phyloP scores from a whole-genome alignment of 2,797 vertebrate genomes.

The Oreonectes daqikongensis region DNA sequence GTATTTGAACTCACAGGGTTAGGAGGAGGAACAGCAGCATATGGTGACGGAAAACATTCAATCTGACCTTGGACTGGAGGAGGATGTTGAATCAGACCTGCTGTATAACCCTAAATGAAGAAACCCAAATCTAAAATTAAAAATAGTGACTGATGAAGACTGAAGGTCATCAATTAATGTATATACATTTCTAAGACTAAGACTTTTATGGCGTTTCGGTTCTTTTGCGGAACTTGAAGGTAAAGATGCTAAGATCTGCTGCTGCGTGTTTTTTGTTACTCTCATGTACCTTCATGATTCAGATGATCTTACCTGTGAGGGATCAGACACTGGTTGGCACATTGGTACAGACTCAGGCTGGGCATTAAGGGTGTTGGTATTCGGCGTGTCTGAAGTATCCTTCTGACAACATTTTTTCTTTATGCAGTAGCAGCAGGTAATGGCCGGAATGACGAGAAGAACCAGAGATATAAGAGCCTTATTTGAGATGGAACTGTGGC shows the following conservation, averaged over 20 bases:
- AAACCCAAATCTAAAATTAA: neutral
- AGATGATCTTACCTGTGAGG: neutral
- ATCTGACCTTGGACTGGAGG: slow-evolving; percentile 31
- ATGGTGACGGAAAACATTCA: slow-evolving; percentile 52
- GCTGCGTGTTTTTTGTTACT: too few relatives aligned
- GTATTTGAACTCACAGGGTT: slow-evolving; percentile 42
- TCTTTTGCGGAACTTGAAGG: too few relatives aligned
- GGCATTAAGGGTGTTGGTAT: slow-evolving; percentile 1
- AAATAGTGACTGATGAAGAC: too few relatives aligned
- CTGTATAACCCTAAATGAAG: slow-evolving; percentile 19
- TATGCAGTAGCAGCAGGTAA: slow-evolving; percentile 72
- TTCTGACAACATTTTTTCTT: slow-evolving; percentile 65
- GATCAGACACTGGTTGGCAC: slow-evolving; percentile 44
- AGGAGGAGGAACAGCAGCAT: slow-evolving; percentile 56
- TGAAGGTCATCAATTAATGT: too few relatives aligned
- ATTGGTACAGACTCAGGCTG: slow-evolving; percentile 56
- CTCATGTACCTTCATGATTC: neutral
- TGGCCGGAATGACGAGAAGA: slow-evolving; percentile 70
- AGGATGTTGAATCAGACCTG: neutral
- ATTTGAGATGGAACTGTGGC: neutral
- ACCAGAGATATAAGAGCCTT: slow-evolving; percentile 65
- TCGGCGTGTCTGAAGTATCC: slow-evolving; percentile 23
- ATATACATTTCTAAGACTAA: too few relatives aligned
- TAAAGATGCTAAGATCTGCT: too few relatives aligned
- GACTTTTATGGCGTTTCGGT: too few relatives aligned